Evolutionary conservation across 2,113 vertebrate genomes (phyloP).

Genomic region (Scomber scombrus): DNA sequence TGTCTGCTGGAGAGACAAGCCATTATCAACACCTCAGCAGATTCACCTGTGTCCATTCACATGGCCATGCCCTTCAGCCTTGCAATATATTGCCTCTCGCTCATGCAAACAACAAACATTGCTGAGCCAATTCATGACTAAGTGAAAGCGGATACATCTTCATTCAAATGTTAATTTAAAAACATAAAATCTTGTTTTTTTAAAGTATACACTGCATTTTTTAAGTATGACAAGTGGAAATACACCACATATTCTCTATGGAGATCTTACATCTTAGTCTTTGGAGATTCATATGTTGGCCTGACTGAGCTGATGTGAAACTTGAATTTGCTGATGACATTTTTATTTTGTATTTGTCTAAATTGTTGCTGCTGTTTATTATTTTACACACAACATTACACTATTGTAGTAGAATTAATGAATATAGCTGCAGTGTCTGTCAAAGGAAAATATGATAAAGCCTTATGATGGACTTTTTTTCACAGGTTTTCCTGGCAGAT

Average conservation of each 20-base stretch:
- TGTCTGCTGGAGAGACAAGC: slow-evolving; percentile 56
- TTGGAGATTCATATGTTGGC: background rate
- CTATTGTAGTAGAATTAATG: background rate
- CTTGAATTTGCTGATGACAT: background rate
- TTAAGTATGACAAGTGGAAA: background rate
- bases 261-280: background rate
- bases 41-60: slow-evolving; percentile 40
- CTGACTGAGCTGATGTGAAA: background rate
- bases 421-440: background rate
- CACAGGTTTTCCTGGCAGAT: background rate
- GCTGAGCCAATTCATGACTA: background rate
- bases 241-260: background rate
- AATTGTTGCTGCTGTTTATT: background rate
- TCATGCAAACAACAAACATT: slow-evolving; percentile 27
- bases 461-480: background rate
- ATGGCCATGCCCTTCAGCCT: slow-evolving; percentile 64
- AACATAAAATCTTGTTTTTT: background rate
- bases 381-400: background rate
- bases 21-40: slow-evolving; percentile 71
- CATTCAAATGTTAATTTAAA: background rate
- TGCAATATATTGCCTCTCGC: slow-evolving; percentile 40
- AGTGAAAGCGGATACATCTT: background rate
- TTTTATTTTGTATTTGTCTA: background rate
- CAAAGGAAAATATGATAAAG: background rate
- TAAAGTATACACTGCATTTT: too few relatives aligned